Evolutionary conservation across 30 jellyfish, hydroid and myxozoan species (phyloP), one percentile per base, ranked within the genome.

Genomic region (Aurelia coerulea): DNA sequence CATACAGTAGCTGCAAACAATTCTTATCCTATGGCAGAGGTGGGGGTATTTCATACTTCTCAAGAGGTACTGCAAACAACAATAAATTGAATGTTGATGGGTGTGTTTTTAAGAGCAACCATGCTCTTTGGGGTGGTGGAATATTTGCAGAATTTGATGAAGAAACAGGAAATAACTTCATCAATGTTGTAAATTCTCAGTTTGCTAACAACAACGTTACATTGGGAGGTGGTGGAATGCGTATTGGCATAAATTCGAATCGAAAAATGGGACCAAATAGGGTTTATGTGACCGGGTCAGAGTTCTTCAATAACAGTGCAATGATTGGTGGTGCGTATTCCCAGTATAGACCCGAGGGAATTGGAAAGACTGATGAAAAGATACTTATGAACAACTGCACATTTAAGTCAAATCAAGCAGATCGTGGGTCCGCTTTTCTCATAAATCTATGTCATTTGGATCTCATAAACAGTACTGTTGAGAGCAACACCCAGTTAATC

Each of bases 41-140:
- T 51, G 97, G 95, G 8, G 97, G 97, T 52, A 19, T 90, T 35
- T 90, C 95, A 8, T 68, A 58, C 39, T 49, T 82, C 52, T 17
- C 77, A 1, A 78, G 88, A 76, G 95, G 97, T 11, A 83, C 32
- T 66, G 76, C 95, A n/a, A 68, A 67, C 3, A 82, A 76, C 65
- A 91, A 85, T 68, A 50, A 13, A n/a, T 62, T 91, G 54, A 32
- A 50, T 58, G 62, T 91, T 8, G 62, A 10, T 5, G 81, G 74
- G 17, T 78, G 86, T 60, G n/a, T 23, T 19, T 91, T 91, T 63
- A 41, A 63, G 18, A 56, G 62, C 31, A 91, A 91, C 91, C 50
- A 11, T n/a, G 98, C 98, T 41, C 66, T 84, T 29, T 85, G 93
- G 93, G 98, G 98, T 53, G 98, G 87, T 78, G 98, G 96, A 16